Conservation (phyloP, 2,797 vertebrate genomes). For the Discoglossus pictus region DNA sequence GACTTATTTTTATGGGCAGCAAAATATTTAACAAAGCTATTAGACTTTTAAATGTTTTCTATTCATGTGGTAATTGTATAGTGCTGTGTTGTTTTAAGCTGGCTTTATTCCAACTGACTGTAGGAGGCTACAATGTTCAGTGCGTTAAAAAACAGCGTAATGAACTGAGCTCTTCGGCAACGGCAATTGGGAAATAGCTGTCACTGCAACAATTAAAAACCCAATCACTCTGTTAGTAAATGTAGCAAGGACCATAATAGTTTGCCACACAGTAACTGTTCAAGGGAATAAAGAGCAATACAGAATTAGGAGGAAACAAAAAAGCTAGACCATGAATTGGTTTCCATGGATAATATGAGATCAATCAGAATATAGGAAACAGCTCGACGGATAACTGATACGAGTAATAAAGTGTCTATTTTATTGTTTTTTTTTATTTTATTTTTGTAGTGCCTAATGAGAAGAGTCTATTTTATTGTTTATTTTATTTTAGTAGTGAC, state of each 20-base stretch:
- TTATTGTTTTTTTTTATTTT: no score
- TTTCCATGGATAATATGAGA: no score
- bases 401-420: no score
- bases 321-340: no score
- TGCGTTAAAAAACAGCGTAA: constrained; percentile 67
- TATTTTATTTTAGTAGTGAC: no score
- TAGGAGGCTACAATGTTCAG: constrained; percentile 63
- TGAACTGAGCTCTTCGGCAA: constrained; percentile 65
- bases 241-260: constrained; percentile 12
- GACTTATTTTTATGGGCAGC: constrained; percentile 29
- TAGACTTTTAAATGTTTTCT: constrained; percentile 49
- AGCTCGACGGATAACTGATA: no score
- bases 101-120: constrained; percentile 52
- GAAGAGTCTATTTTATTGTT: no score
- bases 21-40: constrained; percentile 46
- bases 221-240: background rate
- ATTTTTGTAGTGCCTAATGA: no score
- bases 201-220: constrained; percentile 12
- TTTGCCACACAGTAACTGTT: no score
- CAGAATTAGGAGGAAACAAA: no score
- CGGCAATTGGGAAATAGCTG: constrained; percentile 49
- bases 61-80: constrained; percentile 47
- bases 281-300: no score
- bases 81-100: constrained; percentile 41
- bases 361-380: no score